Percentiles rank a stretch among this genome's conserved stretches.
These are phyloP conservation scores for Scolopax mira DNA, from an alignment of 2,113 vertebrate genomes.

Conservation along the genomic window DNA sequence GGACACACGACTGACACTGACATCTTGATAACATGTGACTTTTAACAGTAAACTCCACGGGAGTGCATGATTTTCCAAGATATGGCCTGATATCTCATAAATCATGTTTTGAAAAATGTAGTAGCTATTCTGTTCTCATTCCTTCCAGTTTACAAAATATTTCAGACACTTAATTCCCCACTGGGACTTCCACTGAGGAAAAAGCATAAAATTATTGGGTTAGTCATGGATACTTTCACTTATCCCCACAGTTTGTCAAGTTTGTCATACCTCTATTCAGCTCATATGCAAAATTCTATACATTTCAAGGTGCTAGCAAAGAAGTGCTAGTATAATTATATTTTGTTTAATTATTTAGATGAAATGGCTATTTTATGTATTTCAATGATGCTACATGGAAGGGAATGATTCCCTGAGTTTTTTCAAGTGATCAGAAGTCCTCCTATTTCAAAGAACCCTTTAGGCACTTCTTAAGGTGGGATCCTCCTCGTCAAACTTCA, in stretches of 20 bases:
- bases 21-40: neutral
- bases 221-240: neutral
- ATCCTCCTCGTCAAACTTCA: neutral
- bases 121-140: neutral
- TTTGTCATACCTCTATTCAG: neutral
- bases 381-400: neutral
- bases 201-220: neutral
- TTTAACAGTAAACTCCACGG: neutral
- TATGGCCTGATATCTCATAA: neutral
- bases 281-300: neutral
- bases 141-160: neutral
- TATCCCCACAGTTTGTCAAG: neutral
- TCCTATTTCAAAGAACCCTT: neutral
- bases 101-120: neutral
- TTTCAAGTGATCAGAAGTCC: neutral
- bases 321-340: neutral
- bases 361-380: neutral
- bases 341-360: neutral
- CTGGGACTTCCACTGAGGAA: neutral
- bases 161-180: neutral
- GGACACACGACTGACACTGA: neutral
- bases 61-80: neutral
- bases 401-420: neutral
- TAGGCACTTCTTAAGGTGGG: neutral
- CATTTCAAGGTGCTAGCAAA: neutral